phyloP scores from a whole-genome alignment of 2,113 vertebrate genomes.

The Parotia lawesii region DNA sequence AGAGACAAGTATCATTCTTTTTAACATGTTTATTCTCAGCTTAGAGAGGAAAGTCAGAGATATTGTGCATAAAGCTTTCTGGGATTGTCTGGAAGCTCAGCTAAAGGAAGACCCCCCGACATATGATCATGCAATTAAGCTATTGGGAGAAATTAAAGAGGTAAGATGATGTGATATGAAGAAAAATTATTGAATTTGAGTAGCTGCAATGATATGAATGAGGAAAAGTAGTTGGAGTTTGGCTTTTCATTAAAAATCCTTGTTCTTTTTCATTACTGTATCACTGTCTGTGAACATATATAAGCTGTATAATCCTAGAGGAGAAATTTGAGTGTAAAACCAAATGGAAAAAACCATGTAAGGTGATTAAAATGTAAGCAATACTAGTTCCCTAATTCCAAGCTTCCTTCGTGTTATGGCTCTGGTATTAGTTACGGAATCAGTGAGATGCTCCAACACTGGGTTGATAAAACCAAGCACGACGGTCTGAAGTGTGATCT shows the following conservation, averaged over 20 bases:
- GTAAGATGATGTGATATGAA: slow-evolving; percentile 42
- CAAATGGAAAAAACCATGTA: neutral
- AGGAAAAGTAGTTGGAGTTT: neutral
- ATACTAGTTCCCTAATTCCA: neutral
- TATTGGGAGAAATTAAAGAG: slow-evolving; percentile 82
- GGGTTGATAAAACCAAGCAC: neutral
- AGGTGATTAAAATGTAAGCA: neutral
- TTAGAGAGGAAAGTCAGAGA: slow-evolving; percentile 90
- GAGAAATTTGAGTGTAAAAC: neutral
- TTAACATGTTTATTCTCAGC: slow-evolving; percentile 66
- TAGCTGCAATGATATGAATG: neutral
- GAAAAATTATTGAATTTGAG: neutral
- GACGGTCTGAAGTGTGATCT: neutral
- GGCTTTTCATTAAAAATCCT: neutral
- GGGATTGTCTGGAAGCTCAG: slow-evolving; percentile 90
- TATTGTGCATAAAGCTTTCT: slow-evolving; percentile 94
- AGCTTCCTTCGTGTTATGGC: neutral
- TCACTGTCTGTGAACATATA: neutral
- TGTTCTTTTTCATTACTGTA: neutral
- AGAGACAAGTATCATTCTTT: neutral
- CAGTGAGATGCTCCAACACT: neutral
- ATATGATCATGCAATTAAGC: slow-evolving; percentile 76
- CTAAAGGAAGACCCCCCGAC: slow-evolving; percentile 85
- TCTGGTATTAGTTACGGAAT: neutral
- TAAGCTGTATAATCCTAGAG: neutral